Conservation (phyloP, 2,113 vertebrate species). For the Carassius auratus region DNA sequence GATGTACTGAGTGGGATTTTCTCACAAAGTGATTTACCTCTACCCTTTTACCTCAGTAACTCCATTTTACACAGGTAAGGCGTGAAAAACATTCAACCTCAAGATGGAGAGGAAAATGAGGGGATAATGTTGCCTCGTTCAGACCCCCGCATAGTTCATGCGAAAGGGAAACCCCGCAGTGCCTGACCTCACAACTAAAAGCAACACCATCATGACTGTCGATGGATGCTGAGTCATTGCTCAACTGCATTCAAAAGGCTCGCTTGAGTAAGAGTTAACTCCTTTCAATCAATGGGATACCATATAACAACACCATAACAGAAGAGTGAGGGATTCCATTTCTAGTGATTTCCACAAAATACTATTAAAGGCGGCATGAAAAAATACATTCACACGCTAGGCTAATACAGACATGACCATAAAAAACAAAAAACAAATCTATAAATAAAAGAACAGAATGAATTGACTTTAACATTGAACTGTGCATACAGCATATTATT, state of each 20-base stretch:
- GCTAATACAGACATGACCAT: neutral
- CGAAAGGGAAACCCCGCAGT: conserved; percentile 75
- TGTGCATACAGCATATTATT: neutral
- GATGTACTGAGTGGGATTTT: conserved; percentile 52
- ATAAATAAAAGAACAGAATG: neutral
- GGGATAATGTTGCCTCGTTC: conserved; percentile 68
- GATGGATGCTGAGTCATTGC: conserved; percentile 54
- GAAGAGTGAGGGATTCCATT: neutral
- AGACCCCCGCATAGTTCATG: conserved; percentile 73
- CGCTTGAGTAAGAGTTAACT: conserved; percentile 10
- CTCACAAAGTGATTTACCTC: conserved; percentile 42
- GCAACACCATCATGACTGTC: conserved; percentile 42
- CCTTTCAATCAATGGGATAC: neutral
- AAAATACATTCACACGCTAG: neutral
- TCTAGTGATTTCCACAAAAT: neutral
- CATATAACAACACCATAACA: neutral
- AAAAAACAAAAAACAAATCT: neutral
- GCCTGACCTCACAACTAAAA: conserved; percentile 38
- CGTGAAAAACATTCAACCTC: conserved; percentile 52
- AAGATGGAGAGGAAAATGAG: conserved; percentile 68
- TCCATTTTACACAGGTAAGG: conserved; percentile 59
- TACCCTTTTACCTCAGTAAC: conserved; percentile 58
- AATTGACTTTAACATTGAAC: neutral
- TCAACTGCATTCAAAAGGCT: conserved; percentile 48
- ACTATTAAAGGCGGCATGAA: neutral